A percentile compares a stretch with the other conserved stretches of the same genome.
phyloP scores from a whole-genome alignment of 2,797 vertebrate species.

The Zalophus californianus region DNA sequence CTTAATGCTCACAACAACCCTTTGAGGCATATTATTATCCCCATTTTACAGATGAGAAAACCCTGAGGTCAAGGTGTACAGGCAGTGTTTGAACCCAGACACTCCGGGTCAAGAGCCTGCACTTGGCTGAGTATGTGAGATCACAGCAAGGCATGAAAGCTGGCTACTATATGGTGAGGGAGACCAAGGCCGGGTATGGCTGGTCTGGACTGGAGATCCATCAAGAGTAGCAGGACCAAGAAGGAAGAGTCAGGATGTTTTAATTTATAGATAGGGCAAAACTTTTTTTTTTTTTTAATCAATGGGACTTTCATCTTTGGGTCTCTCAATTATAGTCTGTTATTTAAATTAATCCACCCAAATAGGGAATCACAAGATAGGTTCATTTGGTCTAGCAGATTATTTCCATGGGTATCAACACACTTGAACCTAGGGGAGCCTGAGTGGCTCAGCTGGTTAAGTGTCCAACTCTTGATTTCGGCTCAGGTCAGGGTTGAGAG shows the following conservation, averaged over 20 bases:
- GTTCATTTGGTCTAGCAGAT: background rate
- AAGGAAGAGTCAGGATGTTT: background rate
- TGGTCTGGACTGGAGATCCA: background rate
- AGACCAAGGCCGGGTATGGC: background rate
- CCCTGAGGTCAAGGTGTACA: background rate
- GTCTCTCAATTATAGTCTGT: background rate
- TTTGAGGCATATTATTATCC: background rate
- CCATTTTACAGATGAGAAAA: background rate
- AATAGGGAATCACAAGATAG: background rate
- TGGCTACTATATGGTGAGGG: too few relatives aligned
- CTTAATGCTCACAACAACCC: background rate
- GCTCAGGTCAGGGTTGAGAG: background rate
- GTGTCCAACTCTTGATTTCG: background rate
- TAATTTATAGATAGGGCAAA: background rate
- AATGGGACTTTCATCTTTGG: background rate
- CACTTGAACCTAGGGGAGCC: background rate
- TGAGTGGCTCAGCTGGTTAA: background rate
- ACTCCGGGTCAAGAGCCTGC: background rate
- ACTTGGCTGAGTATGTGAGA: background rate
- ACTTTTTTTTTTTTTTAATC: background rate
- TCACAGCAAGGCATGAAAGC: background rate
- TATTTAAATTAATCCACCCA: slow-evolving; percentile 9
- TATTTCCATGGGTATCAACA: background rate
- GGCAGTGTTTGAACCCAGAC: background rate
- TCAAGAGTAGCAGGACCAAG: background rate